A percentile compares a stretch with the other conserved stretches of the same genome.
These are phyloP conservation scores for Intellagama lesueurii DNA, from an alignment of 2,797 vertebrate genomes.

Conservation along the genomic window DNA sequence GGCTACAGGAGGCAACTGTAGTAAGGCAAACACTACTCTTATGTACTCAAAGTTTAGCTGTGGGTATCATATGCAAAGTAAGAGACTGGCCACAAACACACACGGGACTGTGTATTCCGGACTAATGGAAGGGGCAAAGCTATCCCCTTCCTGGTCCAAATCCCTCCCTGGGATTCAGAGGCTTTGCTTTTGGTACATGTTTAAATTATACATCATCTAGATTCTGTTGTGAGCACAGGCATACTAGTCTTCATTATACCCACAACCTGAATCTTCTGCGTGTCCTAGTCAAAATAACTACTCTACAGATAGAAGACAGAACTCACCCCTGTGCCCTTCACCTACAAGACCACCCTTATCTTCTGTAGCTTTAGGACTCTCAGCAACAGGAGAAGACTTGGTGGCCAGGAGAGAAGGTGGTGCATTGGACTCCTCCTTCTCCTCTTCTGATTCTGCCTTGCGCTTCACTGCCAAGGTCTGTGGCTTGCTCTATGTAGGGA, in stretches of 20 bases:
- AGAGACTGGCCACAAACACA: neutral
- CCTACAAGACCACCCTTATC: constrained; percentile 78
- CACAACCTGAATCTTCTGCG: neutral
- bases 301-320: neutral
- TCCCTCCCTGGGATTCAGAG: neutral
- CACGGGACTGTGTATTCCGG: neutral
- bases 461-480: constrained; percentile 87
- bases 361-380: constrained; percentile 76
- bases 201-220: neutral
- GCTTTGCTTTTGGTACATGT: neutral
- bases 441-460: constrained; percentile 91
- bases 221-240: neutral
- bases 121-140: neutral
- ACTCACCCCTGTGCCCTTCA: constrained; percentile 57
- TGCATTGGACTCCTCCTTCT: constrained; percentile 73
- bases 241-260: neutral
- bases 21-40: neutral
- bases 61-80: neutral
- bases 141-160: neutral
- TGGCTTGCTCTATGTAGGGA: constrained; percentile 83
- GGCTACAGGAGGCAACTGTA: neutral
- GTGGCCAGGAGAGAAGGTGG: constrained; percentile 70
- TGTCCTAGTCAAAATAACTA: neutral
- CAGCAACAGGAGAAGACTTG: constrained; percentile 74
- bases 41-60: neutral